A percentile compares a stretch with the other conserved stretches of the same genome.
phyloP scores from a whole-genome alignment of 2,888 invertebrate species.

The Spisula solida region DNA sequence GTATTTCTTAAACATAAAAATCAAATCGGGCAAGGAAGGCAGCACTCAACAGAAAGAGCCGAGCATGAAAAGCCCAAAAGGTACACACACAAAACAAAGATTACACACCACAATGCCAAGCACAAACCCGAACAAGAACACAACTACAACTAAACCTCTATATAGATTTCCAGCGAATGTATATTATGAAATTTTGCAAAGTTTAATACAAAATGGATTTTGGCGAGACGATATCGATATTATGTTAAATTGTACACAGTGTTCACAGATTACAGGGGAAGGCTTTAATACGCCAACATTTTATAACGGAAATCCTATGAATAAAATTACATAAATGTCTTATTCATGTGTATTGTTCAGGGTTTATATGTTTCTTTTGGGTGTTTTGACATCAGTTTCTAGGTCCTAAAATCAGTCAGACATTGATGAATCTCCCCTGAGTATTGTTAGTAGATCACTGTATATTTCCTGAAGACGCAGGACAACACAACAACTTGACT shows the following conservation, averaged over 20 bases:
- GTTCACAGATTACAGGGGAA: not conserved
- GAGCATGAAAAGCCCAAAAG: too few species aligned
- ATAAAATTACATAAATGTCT: slow-evolving; percentile 11
- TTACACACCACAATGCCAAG: not conserved
- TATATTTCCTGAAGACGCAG: too few species aligned
- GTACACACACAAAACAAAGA: too few species aligned
- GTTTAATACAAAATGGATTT: slow-evolving; percentile 13
- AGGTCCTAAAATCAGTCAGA: too few species aligned
- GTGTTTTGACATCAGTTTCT: not conserved
- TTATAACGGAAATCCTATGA: not conserved
- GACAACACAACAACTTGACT: too few species aligned
- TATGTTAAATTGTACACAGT: slow-evolving; percentile 3
- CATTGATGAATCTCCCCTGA: too few species aligned
- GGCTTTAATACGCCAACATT: not conserved
- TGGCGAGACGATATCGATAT: slow-evolving; percentile 22
- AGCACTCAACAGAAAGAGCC: too few species aligned
- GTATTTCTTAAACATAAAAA: too few species aligned
- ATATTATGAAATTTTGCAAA: slow-evolving; percentile 11
- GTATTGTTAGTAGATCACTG: too few species aligned
- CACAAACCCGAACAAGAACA: not conserved
- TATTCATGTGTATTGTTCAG: not conserved
- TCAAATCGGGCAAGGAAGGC: too few species aligned
- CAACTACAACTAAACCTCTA: not conserved
- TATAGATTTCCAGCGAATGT: not conserved
- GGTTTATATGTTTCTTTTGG: not conserved